Evolutionary conservation across 2,797 vertebrate species (phyloP).

Genomic region (Rhynchotus rufescens): DNA sequence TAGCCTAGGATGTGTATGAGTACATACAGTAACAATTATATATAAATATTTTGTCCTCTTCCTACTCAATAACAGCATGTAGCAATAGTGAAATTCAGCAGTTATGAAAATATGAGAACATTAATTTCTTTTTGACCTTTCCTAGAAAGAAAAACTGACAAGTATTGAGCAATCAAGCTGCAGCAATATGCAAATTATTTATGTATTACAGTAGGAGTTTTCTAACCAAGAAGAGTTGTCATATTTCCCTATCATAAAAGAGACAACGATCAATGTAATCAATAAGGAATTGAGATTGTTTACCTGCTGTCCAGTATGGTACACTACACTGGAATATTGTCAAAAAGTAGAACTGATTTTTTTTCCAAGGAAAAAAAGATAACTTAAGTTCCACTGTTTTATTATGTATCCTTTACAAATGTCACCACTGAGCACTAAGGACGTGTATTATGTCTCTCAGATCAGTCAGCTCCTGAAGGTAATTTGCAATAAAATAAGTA

Average conservation of each 20-base stretch:
- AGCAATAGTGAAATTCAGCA: background rate
- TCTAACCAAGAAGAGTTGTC: slow-evolving; percentile 3
- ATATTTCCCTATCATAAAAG: background rate
- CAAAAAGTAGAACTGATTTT: background rate
- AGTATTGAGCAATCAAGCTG: slow-evolving; percentile 49
- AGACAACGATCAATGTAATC: background rate
- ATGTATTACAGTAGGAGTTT: background rate
- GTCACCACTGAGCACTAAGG: background rate
- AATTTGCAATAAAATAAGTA: background rate
- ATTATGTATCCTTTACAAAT: background rate
- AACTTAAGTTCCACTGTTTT: background rate
- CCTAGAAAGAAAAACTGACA: slow-evolving; percentile 35
- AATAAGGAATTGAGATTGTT: background rate
- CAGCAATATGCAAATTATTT: slow-evolving; percentile 6
- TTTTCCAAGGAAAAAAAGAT: background rate
- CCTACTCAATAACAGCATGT: background rate
- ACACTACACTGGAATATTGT: background rate
- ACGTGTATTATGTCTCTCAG: background rate
- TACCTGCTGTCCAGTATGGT: background rate
- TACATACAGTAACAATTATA: background rate
- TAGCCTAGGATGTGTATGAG: background rate
- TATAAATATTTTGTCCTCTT: background rate
- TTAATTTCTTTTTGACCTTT: slow-evolving; percentile 48
- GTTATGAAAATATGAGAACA: slow-evolving; percentile 41
- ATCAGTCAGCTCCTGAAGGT: background rate